Conservation (phyloP, 2,888 invertebrate species). For the Agrotis ipsilon region DNA sequence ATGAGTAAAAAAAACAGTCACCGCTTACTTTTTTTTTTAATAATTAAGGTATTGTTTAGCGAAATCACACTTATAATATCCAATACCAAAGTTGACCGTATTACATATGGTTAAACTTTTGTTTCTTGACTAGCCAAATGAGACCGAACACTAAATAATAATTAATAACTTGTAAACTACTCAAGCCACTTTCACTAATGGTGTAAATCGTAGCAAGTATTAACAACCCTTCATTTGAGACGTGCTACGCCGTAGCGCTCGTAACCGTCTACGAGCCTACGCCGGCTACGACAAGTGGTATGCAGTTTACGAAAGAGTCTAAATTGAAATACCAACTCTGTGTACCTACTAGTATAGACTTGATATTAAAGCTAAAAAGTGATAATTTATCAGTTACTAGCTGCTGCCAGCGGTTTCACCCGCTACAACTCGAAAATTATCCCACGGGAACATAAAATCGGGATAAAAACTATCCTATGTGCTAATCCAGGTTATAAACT, state of each 20-base stretch:
- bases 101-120: neutral
- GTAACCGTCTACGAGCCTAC: constrained; percentile 45
- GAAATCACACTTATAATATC: neutral
- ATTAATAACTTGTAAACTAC: constrained; percentile 21
- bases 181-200: constrained; percentile 29
- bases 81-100: neutral
- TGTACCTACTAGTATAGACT: neutral
- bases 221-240: constrained; percentile 36
- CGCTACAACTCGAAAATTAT: no score
- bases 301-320: neutral
- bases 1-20: no score
- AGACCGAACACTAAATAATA: constrained; percentile 3
- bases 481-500: no score
- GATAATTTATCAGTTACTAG: neutral
- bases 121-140: neutral
- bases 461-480: no score
- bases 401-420: no score
- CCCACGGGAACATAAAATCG: no score
- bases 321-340: neutral
- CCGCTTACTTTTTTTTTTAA: neutral
- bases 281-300: constrained; percentile 47
- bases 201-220: constrained; percentile 30
- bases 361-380: neutral
- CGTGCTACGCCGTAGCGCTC: constrained; percentile 52
- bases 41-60: neutral